phyloP scores from a whole-genome alignment of 2,797 vertebrate species.

The Ctenopoma multispine region DNA sequence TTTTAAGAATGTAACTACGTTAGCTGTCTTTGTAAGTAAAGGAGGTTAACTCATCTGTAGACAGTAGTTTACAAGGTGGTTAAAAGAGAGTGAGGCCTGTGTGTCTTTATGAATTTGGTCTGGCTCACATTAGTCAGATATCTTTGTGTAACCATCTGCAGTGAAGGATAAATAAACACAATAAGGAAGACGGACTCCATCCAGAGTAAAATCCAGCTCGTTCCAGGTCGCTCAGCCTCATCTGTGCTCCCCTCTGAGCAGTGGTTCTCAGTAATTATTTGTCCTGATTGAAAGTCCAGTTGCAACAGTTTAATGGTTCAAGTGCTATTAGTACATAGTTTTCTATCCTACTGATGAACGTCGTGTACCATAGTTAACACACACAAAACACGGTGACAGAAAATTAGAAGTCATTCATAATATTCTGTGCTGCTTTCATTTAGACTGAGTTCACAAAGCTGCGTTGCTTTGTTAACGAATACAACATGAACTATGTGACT shows the following conservation, averaged over 20 bases:
- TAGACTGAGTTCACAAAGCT: not conserved
- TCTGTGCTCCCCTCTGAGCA: not conserved
- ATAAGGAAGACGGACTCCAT: not conserved
- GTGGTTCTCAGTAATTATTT: not conserved
- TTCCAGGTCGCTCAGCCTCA: not conserved
- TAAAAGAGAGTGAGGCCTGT: too few relatives aligned
- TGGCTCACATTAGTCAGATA: not conserved
- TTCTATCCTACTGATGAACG: not conserved
- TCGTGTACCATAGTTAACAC: not conserved
- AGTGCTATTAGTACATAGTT: not conserved
- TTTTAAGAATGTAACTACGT: too few relatives aligned
- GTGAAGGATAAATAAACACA: not conserved
- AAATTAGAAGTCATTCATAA: too few relatives aligned
- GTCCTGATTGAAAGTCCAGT: not conserved
- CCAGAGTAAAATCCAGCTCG: not conserved
- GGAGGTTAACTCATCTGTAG: too few relatives aligned
- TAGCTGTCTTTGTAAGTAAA: too few relatives aligned
- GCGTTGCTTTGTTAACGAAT: not conserved
- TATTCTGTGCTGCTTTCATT: not conserved
- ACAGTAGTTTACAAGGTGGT: too few relatives aligned
- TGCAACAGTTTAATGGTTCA: not conserved
- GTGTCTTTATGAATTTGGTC: too few relatives aligned
- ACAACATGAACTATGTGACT: not conserved
- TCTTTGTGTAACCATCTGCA: conserved; percentile 3
- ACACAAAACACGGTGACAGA: not conserved